Conservation (phyloP, 1,140 invertebrate species). For the Meloidogyne floridensis region DNA sequence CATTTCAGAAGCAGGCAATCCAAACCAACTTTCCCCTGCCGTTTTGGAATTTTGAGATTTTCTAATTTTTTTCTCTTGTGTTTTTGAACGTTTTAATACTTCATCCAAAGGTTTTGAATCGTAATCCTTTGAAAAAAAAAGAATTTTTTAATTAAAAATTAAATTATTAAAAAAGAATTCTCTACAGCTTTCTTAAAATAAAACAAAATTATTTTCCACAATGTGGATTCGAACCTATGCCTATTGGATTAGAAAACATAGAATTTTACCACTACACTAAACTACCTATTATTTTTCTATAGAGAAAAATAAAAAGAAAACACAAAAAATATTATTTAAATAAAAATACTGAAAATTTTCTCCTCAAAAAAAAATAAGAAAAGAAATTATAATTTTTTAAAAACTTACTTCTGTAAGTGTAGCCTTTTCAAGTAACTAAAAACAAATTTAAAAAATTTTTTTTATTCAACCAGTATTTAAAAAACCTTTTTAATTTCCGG, state of each 20-base stretch:
- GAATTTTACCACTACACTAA: too few relatives aligned
- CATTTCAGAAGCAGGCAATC: constrained; percentile 81
- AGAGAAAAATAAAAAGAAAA: too few relatives aligned
- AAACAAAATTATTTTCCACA: too few relatives aligned
- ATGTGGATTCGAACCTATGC: too few relatives aligned
- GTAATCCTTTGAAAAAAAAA: constrained; percentile 21
- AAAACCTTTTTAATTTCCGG: constrained; percentile 21
- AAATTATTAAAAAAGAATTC: too few relatives aligned
- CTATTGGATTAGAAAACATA: too few relatives aligned
- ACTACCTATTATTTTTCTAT: too few relatives aligned
- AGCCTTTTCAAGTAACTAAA: constrained; percentile 23
- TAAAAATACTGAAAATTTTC: too few relatives aligned
- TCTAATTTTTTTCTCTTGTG: constrained; percentile 25
- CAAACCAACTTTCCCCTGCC: constrained; percentile 83
- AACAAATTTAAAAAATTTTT: constrained; percentile 7
- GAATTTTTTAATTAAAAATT: neutral
- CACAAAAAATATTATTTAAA: too few relatives aligned
- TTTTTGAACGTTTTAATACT: neutral
- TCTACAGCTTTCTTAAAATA: too few relatives aligned
- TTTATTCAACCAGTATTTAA: too few relatives aligned
- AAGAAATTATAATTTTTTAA: neutral
- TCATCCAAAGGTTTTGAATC: constrained; percentile 21
- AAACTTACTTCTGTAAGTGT: neutral
- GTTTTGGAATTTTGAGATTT: constrained; percentile 73
- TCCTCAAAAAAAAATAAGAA: too few relatives aligned